Evolutionary conservation across 2,888 invertebrate species (phyloP).

Genomic region (Lycophotia porphyrea): DNA sequence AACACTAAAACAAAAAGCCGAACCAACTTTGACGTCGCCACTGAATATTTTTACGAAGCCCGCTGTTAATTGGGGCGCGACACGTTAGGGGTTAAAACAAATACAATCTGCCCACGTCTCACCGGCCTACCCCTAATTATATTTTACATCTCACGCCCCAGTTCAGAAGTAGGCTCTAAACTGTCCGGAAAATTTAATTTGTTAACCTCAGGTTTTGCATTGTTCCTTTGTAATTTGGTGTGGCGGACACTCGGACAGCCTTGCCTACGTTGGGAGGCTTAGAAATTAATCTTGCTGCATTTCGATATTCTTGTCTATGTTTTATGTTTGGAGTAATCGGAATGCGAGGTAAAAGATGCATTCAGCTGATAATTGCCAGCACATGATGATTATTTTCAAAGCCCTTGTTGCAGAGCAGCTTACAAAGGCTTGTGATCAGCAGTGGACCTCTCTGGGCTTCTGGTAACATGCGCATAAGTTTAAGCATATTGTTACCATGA

Average conservation of each 20-base stretch:
- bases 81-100: conserved; percentile 61
- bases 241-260: conserved; percentile 12
- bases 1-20: conserved; percentile 41
- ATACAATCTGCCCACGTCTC: conserved; percentile 62
- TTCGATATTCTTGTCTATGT: neutral
- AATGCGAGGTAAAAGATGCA: no score
- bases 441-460: neutral
- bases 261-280: conserved; percentile 17
- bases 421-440: neutral
- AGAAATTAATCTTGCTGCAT: conserved; percentile 10
- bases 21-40: conserved; percentile 43
- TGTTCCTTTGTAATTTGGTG: conserved; percentile 59
- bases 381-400: neutral
- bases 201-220: conserved; percentile 64
- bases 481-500: neutral
- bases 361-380: no score
- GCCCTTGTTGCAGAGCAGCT: neutral
- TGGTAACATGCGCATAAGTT: neutral
- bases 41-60: conserved; percentile 49
- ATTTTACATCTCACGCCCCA: conserved; percentile 68
- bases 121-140: conserved; percentile 62
- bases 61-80: conserved; percentile 62
- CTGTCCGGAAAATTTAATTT: conserved; percentile 68
- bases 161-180: conserved; percentile 63
- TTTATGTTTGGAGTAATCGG: neutral